Evolutionary conservation across 2,888 invertebrate genomes (phyloP).

Genomic region (Melieria omissa): DNA sequence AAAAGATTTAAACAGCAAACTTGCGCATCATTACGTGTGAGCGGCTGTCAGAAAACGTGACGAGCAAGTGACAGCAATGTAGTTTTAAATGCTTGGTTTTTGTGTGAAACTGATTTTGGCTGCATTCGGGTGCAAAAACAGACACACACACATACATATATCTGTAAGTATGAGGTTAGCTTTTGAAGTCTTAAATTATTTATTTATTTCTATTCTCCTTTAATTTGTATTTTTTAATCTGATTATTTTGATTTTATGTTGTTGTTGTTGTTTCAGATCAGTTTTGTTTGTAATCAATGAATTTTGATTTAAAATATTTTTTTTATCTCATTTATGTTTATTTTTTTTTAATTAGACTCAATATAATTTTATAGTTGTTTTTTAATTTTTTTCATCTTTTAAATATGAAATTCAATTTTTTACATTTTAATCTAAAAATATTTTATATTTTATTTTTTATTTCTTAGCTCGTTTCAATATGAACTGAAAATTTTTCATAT

Average conservation of each 20-base stretch:
- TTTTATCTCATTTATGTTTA: slow-evolving; percentile 9
- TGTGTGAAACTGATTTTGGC: slow-evolving; percentile 5
- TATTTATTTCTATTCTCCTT: slow-evolving; percentile 5
- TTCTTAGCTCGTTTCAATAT: neutral
- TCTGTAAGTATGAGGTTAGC: neutral
- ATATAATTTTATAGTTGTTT: neutral
- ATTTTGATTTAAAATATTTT: slow-evolving; percentile 8
- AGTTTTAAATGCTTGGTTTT: slow-evolving; percentile 16
- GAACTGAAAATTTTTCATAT: neutral
- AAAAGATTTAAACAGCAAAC: no score
- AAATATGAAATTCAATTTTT: neutral
- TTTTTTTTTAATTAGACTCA: slow-evolving; percentile 3
- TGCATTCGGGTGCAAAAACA: neutral
- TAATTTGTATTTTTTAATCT: slow-evolving; percentile 7
- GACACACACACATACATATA: neutral
- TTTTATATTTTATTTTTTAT: neutral
- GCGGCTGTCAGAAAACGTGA: no score
- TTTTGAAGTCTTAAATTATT: neutral
- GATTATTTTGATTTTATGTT: slow-evolving; percentile 6
- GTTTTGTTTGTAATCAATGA: neutral
- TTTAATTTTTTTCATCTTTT: slow-evolving; percentile 9
- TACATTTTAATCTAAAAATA: neutral
- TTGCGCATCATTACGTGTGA: no score
- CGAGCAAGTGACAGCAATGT: slow-evolving; percentile 15
- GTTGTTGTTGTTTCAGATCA: slow-evolving; percentile 5